These are phyloP conservation scores for Simalia tracyae DNA, from an alignment of 2,797 vertebrate genomes.

Conservation along the genomic window DNA sequence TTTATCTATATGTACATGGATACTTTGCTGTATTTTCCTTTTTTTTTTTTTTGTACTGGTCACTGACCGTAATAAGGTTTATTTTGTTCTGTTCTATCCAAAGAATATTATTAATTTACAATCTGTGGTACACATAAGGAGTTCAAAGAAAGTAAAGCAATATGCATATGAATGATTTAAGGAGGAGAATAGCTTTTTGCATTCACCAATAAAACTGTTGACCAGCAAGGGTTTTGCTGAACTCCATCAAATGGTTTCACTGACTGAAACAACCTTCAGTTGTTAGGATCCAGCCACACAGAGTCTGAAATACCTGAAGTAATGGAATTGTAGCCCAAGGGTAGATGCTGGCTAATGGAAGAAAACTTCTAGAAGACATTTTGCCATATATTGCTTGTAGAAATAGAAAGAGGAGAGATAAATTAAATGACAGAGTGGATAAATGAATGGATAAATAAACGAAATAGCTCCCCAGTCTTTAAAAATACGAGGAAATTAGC, in stretches of 20 bases:
- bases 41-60: no score
- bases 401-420: neutral
- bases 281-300: neutral
- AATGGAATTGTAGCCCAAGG: neutral
- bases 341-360: neutral
- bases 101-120: slow-evolving; percentile 37
- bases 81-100: neutral
- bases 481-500: neutral
- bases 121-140: slow-evolving; percentile 30
- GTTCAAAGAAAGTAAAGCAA: slow-evolving; percentile 19
- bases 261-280: neutral
- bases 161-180: slow-evolving; percentile 18
- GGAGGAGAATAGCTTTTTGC: neutral
- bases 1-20: neutral
- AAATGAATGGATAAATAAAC: neutral
- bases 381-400: neutral
- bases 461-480: neutral
- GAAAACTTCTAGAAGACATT: neutral
- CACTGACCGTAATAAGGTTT: neutral
- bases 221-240: neutral
- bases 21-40: neutral
- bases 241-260: neutral
- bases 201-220: neutral
- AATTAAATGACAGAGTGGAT: neutral
- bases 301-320: neutral